Evolutionary conservation across 2,113 vertebrate genomes (phyloP).

Genomic region (Misgurnus mizolepis): DNA sequence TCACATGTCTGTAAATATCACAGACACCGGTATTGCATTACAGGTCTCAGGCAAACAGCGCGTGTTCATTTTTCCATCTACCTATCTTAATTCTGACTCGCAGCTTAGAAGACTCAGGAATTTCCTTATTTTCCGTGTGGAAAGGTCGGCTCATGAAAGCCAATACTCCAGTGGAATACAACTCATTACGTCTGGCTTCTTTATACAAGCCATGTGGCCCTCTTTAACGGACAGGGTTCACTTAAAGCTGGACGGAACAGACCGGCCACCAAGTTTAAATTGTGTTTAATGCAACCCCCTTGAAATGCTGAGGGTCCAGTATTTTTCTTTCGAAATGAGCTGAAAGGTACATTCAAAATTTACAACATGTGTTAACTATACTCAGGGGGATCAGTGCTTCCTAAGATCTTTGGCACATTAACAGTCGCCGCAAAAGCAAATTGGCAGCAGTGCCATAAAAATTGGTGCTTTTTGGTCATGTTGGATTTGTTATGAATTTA

Average conservation of each 20-base stretch:
- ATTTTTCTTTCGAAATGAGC: constrained; percentile 23
- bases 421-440: constrained; percentile 11
- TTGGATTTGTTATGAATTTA: constrained; percentile 12
- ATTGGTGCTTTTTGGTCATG: neutral
- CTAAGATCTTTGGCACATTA: constrained; percentile 11
- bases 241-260: constrained; percentile 1
- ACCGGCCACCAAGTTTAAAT: constrained; percentile 6
- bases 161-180: constrained; percentile 47
- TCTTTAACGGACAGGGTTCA: constrained; percentile 24
- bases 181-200: constrained; percentile 19
- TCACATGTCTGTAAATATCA: constrained; percentile 18
- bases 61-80: constrained; percentile 44
- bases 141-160: constrained; percentile 50
- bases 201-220: constrained; percentile 42
- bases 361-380: constrained; percentile 18
- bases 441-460: neutral
- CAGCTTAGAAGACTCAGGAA: constrained; percentile 43
- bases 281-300: neutral
- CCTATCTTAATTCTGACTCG: constrained; percentile 42
- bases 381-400: neutral
- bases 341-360: constrained; percentile 7
- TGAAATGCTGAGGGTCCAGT: neutral
- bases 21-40: constrained; percentile 25
- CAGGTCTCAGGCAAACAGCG: constrained; percentile 12
- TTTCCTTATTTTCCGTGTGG: constrained; percentile 48